These are phyloP conservation scores for Andrena cerasifolii DNA, from an alignment of 1,140 invertebrate species.

Conservation along the genomic window DNA sequence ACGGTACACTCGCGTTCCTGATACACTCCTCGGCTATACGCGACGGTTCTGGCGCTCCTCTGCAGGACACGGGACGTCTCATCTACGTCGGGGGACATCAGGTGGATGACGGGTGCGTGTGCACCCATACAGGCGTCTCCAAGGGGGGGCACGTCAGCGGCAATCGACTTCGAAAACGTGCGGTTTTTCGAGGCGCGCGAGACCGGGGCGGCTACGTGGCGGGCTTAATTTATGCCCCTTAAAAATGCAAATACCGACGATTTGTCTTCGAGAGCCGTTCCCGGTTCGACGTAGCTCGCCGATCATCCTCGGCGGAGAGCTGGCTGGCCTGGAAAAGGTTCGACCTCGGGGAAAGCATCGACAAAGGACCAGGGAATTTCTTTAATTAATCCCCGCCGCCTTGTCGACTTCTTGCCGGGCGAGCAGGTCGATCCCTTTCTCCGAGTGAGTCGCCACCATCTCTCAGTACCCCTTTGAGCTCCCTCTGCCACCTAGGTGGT, in stretches of 20 bases:
- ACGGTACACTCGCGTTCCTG: constrained; percentile 32
- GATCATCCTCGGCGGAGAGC: not conserved
- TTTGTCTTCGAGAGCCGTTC: constrained; percentile 55
- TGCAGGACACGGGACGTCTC: not conserved
- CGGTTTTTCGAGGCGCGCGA: constrained; percentile 30
- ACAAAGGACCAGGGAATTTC: constrained; percentile 54
- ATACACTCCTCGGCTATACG: constrained; percentile 6
- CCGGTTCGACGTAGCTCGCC: not conserved
- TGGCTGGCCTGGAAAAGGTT: constrained; percentile 22
- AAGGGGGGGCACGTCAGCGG: not conserved
- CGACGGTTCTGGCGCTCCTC: not conserved
- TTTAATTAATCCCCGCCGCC: constrained; percentile 69
- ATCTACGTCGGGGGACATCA: constrained; percentile 18
- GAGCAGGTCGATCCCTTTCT: constrained; percentile 41
- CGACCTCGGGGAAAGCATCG: constrained; percentile 22
- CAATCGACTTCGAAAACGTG: constrained; percentile 48
- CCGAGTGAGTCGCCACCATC: constrained; percentile 47
- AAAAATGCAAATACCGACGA: constrained; percentile 69
- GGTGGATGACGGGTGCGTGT: constrained; percentile 14
- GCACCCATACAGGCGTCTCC: too few relatives aligned
- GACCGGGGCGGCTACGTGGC: not conserved
- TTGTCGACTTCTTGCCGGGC: constrained; percentile 66
- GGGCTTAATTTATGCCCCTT: constrained; percentile 66
- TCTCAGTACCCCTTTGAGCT: constrained; percentile 19
- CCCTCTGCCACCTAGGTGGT: constrained; percentile 69